Base-by-base conservation (phyloP, 2,797 vertebrate species). In the Crax fasciolata region DNA sequence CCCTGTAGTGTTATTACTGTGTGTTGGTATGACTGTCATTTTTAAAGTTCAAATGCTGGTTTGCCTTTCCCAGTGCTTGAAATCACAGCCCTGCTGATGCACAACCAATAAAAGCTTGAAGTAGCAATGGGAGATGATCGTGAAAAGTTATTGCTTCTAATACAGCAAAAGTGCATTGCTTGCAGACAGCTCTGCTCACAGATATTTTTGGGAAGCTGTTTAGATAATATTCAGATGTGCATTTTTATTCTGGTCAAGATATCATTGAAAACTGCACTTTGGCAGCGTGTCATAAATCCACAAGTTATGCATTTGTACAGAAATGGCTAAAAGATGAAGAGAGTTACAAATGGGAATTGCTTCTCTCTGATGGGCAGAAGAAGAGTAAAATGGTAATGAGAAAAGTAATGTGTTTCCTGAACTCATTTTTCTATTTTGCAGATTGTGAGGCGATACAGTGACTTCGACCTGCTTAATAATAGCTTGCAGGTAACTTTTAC, bases 401-500 rank as follows among this genome's bases (percentile, higher is more conserved):
- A 57, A 51, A 61, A 59, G 9, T 71, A 77, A 52, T 75, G 35
- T 27, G 9, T 84, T 88, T 91, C 71, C 52, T 91, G 71, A 90
- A 51, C 61, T 84, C 76, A 49, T 80, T 48, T 87, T 97, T 95
- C 6, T 97, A 41, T 95, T 80, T 98, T 98, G 62, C 98, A 99
- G 99, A 98, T 99, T 92, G 98, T 99, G 90, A 99, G 99, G 74
- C 98, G 99, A 96, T 99, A 99, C 97, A 99, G 99, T 89, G 99
- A 99, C 98, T 99, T 99, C 79, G 99, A 99, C 79, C 97, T 99
- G 93, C 98, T 99, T 78, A 99, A 99, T 98, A 99, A 98, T 97
- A 99, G 98, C 96, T 97, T 99, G 94, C 98, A 99, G 99, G 99
- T 99, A 98, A 99, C 98, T 94, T 95, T 90, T 41, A 61, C 61